These are phyloP conservation scores for Pogona vitticeps DNA, from an alignment of 2,113 vertebrate genomes.

Conservation along the genomic window DNA sequence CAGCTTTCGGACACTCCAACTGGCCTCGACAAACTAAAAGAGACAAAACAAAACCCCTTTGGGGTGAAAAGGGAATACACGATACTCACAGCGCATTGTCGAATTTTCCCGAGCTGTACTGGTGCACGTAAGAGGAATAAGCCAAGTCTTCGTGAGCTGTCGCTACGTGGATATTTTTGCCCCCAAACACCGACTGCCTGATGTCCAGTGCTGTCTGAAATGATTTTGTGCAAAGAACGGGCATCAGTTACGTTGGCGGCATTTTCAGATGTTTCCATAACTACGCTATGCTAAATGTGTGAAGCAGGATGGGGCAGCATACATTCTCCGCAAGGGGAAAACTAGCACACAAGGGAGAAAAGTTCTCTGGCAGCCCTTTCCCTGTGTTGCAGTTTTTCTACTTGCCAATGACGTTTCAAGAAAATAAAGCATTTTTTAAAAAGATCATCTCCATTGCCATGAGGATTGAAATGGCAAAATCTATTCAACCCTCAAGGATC, in stretches of 20 bases:
- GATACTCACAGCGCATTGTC: slow-evolving; percentile 96
- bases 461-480: too few relatives aligned
- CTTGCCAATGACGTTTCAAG: background rate
- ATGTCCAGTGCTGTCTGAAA: slow-evolving; percentile 95
- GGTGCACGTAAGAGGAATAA: slow-evolving; percentile 97
- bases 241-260: background rate
- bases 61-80: background rate
- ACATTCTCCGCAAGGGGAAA: background rate
- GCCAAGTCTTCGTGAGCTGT: slow-evolving; percentile 97
- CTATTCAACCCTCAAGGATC: too few relatives aligned
- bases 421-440: too few relatives aligned
- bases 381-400: background rate
- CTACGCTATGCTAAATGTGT: background rate
- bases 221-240: background rate
- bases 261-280: background rate
- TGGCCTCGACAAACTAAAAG: too few relatives aligned
- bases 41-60: too few relatives aligned
- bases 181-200: slow-evolving; percentile 97
- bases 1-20: too few relatives aligned
- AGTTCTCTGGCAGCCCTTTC: background rate
- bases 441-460: too few relatives aligned
- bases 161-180: slow-evolving; percentile 98
- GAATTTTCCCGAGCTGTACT: slow-evolving; percentile 99
- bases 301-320: background rate
- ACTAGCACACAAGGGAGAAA: background rate